Evolutionary conservation across 2,888 invertebrate genomes (phyloP), one percentile per base, ranked within the genome.

Genomic region (Acanthococcus lagerstroemiae): DNA sequence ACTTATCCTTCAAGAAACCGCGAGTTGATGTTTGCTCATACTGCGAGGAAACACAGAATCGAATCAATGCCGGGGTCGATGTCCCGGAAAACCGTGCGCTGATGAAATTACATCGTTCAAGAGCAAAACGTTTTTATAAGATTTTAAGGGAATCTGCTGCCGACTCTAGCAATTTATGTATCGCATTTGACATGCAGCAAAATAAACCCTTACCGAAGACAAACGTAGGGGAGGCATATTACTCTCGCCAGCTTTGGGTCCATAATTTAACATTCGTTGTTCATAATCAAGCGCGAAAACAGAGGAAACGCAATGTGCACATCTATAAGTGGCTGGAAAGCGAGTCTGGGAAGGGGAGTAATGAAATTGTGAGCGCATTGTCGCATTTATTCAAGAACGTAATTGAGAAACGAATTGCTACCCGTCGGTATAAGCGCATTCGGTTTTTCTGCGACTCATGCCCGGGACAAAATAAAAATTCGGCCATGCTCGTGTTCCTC

Each of bases 151-250:
- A 55, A n/a, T 55, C 55, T n/a, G 15, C 2, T 4, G 3, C 3
- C 2, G 17, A 55, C 7, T 17, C 12, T 9, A 5, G 2, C 4
- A 26, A 19, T 3, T 15, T 55, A 15, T 25, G 25, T 3, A 7
- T 55, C 2, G n/a, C 26, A 3, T 55, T 55, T 27, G 55, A 55
- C 21, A 55, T 55, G 55, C 55, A 55, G 19, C 30, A 27, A 27
- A 55, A 55, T 17, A 26, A 55, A 55, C 30, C 55, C 4, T 19
- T 55, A 9, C 55, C 26, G 4, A 55, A 55, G 26, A 17, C 12
- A 7, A 27, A 17, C 17, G 17, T 27, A 5, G 19, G 27, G 9
- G 55, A 55, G 5, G 30, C 27, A 2, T 55, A 55, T 17, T 55
- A 55, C 19, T 12, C 5, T 7, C 5, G 55, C 2, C 55, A 55